Evolutionary conservation across 2,113 vertebrate genomes (phyloP).

Genomic region (Laticauda colubrina): DNA sequence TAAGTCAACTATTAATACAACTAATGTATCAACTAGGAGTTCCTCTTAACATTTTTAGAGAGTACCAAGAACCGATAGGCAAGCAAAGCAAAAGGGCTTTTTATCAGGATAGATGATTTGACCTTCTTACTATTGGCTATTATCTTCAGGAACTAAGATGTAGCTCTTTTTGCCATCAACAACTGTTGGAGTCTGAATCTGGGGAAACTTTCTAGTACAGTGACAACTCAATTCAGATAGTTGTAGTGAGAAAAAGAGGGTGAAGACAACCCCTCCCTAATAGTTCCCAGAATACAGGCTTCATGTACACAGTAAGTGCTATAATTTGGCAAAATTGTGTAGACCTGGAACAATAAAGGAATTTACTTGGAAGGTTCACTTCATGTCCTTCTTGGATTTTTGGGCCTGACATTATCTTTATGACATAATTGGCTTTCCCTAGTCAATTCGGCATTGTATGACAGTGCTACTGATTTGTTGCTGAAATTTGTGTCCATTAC

Average conservation of each 20-base stretch:
- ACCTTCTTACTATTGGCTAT: not conserved
- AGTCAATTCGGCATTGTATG: not conserved
- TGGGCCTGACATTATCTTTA: not conserved
- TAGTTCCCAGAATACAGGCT: not conserved
- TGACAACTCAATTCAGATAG: not conserved
- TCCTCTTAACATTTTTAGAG: not conserved
- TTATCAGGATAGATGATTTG: not conserved
- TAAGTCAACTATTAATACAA: no score
- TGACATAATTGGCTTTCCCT: not conserved
- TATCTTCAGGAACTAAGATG: not conserved
- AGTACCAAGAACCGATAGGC: not conserved
- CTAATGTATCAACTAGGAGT: not conserved
- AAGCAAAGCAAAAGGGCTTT: not conserved
- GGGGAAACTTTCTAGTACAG: not conserved
- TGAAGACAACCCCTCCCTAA: not conserved
- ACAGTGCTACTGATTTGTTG: slow-evolving; percentile 14
- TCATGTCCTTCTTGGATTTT: not conserved
- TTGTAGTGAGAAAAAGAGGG: not conserved
- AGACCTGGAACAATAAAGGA: not conserved
- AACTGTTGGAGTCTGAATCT: not conserved
- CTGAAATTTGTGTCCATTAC: slow-evolving; percentile 16
- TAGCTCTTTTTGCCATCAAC: not conserved
- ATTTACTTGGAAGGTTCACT: not conserved
- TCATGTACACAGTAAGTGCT: not conserved
- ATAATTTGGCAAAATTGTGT: not conserved